Conservation (phyloP, 1,140 invertebrate species). For the Drosophila parabipectinata region DNA sequence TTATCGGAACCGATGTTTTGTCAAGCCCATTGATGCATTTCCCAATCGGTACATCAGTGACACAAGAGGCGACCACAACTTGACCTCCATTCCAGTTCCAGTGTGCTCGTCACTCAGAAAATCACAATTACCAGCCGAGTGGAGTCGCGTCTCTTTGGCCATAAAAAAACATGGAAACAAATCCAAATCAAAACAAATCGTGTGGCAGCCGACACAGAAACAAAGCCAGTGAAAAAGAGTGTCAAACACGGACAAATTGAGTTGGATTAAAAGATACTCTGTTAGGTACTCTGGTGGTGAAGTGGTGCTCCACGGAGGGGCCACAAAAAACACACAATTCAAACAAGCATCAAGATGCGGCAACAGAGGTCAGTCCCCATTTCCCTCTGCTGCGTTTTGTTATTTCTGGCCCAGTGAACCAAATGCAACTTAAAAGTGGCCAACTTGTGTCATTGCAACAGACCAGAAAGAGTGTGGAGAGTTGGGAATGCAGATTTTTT, state of each 20-base stretch:
- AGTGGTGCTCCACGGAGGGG: conserved; percentile 6
- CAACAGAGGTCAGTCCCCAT: conserved; percentile 49
- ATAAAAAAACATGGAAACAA: conserved; percentile 28
- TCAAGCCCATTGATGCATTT: conserved; percentile 30
- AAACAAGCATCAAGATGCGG: conserved; percentile 61
- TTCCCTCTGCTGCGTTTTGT: conserved; percentile 21
- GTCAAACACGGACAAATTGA: conserved; percentile 75
- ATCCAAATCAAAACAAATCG: conserved; percentile 66
- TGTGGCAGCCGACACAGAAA: conserved; percentile 44
- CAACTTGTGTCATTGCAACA: conserved; percentile 26
- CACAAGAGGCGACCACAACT: conserved; percentile 70
- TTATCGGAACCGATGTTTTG: conserved; percentile 41
- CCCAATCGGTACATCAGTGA: conserved; percentile 41
- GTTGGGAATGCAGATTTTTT: background rate
- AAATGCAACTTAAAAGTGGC: conserved; percentile 40
- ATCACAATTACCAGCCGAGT: conserved; percentile 51
- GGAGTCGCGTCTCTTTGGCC: conserved; percentile 18
- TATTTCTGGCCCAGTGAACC: conserved; percentile 45
- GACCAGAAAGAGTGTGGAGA: background rate
- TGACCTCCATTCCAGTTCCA: conserved; percentile 64
- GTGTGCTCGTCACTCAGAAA: conserved; percentile 15
- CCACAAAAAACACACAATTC: conserved; percentile 20
- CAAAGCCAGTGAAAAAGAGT: conserved; percentile 43
- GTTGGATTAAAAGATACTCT: conserved; percentile 41
- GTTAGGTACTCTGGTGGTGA: conserved; percentile 5